Conservation (phyloP, 2,113 vertebrate species). For the Motacilla tschutschensis region DNA sequence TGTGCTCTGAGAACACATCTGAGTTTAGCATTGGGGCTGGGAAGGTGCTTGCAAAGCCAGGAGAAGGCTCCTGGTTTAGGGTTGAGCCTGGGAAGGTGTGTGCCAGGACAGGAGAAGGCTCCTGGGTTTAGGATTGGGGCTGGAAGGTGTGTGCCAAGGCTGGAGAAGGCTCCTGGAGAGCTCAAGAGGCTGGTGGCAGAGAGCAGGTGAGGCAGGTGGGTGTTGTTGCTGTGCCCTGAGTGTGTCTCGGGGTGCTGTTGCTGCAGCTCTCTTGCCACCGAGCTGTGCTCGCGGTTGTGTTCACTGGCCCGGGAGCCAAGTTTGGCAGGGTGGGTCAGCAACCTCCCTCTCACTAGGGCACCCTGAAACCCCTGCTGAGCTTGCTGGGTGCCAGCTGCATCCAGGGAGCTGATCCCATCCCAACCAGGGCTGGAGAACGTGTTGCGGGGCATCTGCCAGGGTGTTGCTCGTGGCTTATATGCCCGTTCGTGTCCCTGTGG, state of each 20-base stretch:
- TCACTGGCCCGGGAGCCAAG: rapidly evolving
- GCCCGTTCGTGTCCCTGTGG: background rate
- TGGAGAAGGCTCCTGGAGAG: background rate
- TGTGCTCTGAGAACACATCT: background rate
- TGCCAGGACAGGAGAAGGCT: background rate
- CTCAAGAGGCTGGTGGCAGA: background rate
- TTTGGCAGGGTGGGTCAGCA: background rate
- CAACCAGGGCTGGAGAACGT: rapidly evolving
- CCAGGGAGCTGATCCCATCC: rapidly evolving
- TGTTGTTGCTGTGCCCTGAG: background rate
- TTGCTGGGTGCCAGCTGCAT: background rate
- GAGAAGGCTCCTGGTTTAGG: background rate
- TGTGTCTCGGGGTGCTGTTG: background rate
- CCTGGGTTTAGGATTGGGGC: background rate
- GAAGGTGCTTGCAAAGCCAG: background rate
- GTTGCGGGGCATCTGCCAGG: background rate
- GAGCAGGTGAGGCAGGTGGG: background rate
- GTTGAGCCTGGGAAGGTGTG: background rate
- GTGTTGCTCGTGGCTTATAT: rapidly evolving
- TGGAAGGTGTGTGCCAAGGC: background rate
- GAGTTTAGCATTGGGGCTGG: background rate
- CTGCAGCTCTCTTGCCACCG: background rate
- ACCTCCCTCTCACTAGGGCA: background rate
- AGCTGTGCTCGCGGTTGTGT: rapidly evolving
- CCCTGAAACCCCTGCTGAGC: background rate